Evolutionary conservation across 1,140 invertebrate species (phyloP), one percentile per base, ranked within the genome.

Genomic region (Lutraria rhynchaena): DNA sequence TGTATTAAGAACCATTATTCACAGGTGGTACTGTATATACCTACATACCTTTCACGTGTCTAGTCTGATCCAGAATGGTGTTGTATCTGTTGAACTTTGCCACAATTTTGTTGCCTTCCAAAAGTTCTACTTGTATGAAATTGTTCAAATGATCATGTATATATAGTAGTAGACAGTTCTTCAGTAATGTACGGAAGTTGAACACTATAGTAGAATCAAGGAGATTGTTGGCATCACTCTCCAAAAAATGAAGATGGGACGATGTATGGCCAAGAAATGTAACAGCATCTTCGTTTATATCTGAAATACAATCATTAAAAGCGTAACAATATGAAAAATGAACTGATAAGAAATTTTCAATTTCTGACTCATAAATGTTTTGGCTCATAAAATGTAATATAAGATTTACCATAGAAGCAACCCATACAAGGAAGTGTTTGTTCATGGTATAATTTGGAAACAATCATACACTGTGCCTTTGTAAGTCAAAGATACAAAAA

Each of bases 101-200:
- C 17, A 83, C 70, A 22, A 89, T 78, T 24, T 77, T 84, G 7
- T 93, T 95, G 0, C 95, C 95, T 78, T 96, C 95, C 73, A 95
- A 94, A 37, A 98, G 95, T 91, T 97, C 97, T 11, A 98, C 90
- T 91, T 98, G 97, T 51, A 98, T 95, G 91, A 99, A 98, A 91
- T 99, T 99, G 86, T 98, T 98, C 49, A 97, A 93, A 91, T 98
- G 96, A 93, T 98, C 97, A 89, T 98, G 97, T 5, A 96, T 96
- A 87, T 98, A 98, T 0, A 98, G 93, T 27, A 99, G 95, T 70
- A 98, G 89, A 0, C 96, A 95, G 53, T 87, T 84, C 83, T 96
- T 94, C 37, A 94, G 94, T 88, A 97, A 97, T 0, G 97, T 98
- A 82, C 97, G 93, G 57, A 98, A 93, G 92, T 97, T 98, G 67